These are phyloP conservation scores for Pseudotriccus pelzelni DNA, from an alignment of 2,797 vertebrate genomes.

Conservation along the genomic window DNA sequence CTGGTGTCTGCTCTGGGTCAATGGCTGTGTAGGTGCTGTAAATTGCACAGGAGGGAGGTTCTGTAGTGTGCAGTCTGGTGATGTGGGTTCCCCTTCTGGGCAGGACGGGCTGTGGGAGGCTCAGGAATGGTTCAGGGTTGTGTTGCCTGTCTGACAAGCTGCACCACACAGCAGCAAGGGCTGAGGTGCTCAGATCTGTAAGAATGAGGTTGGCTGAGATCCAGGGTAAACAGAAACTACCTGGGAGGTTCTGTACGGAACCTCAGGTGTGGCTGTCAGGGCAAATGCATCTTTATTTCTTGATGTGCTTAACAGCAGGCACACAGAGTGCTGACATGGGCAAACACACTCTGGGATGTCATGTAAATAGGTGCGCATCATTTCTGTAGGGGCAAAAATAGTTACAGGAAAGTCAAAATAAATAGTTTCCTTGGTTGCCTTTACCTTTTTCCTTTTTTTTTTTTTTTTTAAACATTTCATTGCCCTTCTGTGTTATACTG, in stretches of 20 bases:
- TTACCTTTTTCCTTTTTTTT: not conserved
- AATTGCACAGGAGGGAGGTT: not conserved
- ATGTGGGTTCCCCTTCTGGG: not conserved
- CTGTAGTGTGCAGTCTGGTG: accelerated
- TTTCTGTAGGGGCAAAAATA: not conserved
- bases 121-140: accelerated
- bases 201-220: not conserved
- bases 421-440: not conserved
- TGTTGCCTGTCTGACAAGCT: not conserved
- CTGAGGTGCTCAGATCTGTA: not conserved
- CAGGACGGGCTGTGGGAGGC: not conserved
- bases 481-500: not conserved
- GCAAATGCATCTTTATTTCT: not conserved
- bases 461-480: not conserved
- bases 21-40: not conserved
- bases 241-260: accelerated
- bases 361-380: not conserved
- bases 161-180: not conserved
- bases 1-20: not conserved
- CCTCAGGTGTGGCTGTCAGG: not conserved
- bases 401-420: not conserved
- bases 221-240: not conserved
- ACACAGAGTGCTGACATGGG: not conserved
- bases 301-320: not conserved
- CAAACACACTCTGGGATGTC: accelerated